phyloP scores from a whole-genome alignment of 2,797 vertebrate genomes.

The Alauda arvensis region DNA sequence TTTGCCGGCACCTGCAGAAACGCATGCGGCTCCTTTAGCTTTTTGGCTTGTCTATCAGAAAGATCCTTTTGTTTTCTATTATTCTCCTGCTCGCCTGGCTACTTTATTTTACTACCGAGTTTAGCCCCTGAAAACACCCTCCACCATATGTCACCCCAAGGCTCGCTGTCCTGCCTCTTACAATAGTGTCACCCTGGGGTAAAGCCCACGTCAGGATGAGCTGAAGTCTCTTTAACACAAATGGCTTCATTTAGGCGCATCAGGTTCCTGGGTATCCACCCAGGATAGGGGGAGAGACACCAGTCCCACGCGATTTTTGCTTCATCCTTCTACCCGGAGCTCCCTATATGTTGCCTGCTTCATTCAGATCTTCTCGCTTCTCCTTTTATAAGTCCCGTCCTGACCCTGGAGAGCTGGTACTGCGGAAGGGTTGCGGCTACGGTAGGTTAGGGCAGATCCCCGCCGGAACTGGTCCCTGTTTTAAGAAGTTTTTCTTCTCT shows the following conservation, averaged over 20 bases:
- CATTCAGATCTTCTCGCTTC: background rate
- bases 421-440: rapidly evolving
- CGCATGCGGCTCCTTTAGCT: background rate
- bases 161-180: slow-evolving; percentile 19
- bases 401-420: background rate
- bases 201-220: slow-evolving; percentile 9
- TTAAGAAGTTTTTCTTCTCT: background rate
- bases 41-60: slow-evolving; percentile 35
- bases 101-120: slow-evolving; percentile 57
- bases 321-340: background rate
- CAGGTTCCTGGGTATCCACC: background rate
- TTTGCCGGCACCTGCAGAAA: slow-evolving; percentile 14
- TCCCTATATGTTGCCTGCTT: background rate
- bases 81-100: slow-evolving; percentile 46
- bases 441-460: background rate
- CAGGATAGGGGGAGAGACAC: background rate
- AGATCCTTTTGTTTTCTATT: slow-evolving; percentile 66
- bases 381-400: background rate
- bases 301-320: background rate
- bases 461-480: background rate
- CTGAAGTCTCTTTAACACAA: slow-evolving; percentile 1
- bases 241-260: slow-evolving; percentile 46
- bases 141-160: slow-evolving; percentile 67
- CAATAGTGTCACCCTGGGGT: slow-evolving; percentile 44
- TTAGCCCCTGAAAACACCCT: slow-evolving; percentile 48